Conservation (phyloP, 2,797 vertebrate species). For the Pagetopsis macropterus region DNA sequence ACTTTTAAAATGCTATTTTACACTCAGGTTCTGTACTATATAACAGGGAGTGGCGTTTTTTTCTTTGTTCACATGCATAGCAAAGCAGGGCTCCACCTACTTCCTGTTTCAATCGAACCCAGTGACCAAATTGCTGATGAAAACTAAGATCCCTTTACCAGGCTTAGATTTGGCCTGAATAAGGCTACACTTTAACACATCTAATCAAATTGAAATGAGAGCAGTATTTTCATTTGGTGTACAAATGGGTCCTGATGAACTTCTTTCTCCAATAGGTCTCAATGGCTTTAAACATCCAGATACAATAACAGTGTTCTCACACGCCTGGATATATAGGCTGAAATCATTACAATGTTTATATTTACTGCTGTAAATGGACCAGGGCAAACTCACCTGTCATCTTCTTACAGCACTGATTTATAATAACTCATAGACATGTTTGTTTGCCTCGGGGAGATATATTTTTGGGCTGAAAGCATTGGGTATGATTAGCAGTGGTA, state of each 20-base stretch:
- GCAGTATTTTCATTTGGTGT: conserved; percentile 5
- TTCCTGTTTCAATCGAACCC: conserved; percentile 19
- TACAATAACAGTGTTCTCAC: background rate
- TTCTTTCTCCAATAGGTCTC: background rate
- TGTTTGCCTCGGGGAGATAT: conserved; percentile 28
- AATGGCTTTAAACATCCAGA: background rate
- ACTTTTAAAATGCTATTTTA: conserved; percentile 48
- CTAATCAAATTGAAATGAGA: conserved; percentile 11
- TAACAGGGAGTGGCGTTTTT: conserved; percentile 34
- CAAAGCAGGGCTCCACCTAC: conserved; percentile 18
- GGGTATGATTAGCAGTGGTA: conserved; percentile 45
- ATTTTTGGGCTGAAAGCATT: conserved; percentile 38
- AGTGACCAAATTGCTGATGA: background rate
- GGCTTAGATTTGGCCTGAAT: conserved; percentile 1
- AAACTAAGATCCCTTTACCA: background rate
- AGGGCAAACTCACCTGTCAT: conserved; percentile 22
- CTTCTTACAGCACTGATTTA: conserved; percentile 17
- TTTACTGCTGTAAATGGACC: conserved; percentile 16
- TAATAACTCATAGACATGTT: conserved; percentile 21
- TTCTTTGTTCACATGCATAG: conserved; percentile 3
- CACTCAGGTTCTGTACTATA: conserved; percentile 25
- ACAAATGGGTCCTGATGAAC: background rate
- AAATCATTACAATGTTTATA: conserved; percentile 3
- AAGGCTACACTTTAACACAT: background rate
- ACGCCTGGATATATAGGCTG: background rate